A percentile compares a stretch with the other conserved stretches of the same genome.
These are phyloP conservation scores for Festucalex cinctus DNA, from an alignment of 2,113 vertebrate species.

Conservation along the genomic window DNA sequence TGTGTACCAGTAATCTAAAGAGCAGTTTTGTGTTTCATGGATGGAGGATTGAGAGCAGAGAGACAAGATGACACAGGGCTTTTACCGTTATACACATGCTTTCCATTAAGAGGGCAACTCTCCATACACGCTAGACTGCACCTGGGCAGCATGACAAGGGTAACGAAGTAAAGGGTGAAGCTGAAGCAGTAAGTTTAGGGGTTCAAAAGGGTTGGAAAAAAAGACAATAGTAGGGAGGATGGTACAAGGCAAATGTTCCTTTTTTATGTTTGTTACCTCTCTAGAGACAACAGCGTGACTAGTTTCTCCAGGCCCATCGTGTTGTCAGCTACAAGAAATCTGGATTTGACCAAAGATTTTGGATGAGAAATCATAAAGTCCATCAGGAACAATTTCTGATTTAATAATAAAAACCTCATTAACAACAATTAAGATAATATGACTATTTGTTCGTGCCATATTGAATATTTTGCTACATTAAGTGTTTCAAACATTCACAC, in stretches of 20 bases:
- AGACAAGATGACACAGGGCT: conserved; percentile 29
- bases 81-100: conserved; percentile 34
- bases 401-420: neutral
- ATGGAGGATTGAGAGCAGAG: conserved; percentile 41
- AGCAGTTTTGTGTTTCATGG: conserved; percentile 59
- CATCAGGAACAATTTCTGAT: no score
- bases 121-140: conserved; percentile 43
- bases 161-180: conserved; percentile 16
- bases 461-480: no score
- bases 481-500: no score
- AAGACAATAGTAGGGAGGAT: neutral
- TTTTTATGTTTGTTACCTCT: neutral
- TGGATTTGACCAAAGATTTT: no score
- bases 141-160: conserved; percentile 25
- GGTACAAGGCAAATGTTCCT: neutral
- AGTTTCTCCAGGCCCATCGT: no score
- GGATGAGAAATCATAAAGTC: no score
- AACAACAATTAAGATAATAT: no score
- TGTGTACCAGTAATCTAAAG: conserved; percentile 18
- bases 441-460: no score
- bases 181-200: neutral
- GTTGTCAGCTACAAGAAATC: no score
- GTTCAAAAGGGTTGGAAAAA: neutral
- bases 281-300: neutral
- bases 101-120: conserved; percentile 48